Conservation (phyloP, 2,888 invertebrate genomes). For the Gibbula magus region DNA sequence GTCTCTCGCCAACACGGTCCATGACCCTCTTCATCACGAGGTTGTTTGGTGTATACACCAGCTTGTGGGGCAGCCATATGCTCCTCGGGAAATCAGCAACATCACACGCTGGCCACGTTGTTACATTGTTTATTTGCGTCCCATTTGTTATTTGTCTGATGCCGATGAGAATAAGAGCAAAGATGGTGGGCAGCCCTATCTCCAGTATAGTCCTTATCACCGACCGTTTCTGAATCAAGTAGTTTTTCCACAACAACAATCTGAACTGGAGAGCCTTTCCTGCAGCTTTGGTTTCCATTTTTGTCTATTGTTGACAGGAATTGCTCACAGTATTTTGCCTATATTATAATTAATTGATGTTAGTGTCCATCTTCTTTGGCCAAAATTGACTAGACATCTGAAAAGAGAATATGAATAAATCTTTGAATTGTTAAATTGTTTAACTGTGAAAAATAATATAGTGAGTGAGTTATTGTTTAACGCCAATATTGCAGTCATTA, state of each 20-base stretch:
- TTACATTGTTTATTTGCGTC: constrained; percentile 68
- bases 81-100: constrained; percentile 38
- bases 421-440: too few relatives aligned
- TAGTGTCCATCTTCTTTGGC: too few relatives aligned
- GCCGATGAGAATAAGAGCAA: constrained; percentile 80
- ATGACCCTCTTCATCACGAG: constrained; percentile 51
- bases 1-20: constrained; percentile 27
- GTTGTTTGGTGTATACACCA: constrained; percentile 58
- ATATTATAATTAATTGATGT: too few relatives aligned
- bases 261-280: constrained; percentile 76
- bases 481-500: too few relatives aligned
- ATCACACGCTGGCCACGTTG: constrained; percentile 59
- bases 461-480: too few relatives aligned
- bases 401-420: too few relatives aligned
- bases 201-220: constrained; percentile 83
- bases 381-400: too few relatives aligned
- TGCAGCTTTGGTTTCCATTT: not conserved
- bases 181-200: constrained; percentile 75
- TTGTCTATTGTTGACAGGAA: too few relatives aligned
- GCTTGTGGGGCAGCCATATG: constrained; percentile 24
- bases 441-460: too few relatives aligned
- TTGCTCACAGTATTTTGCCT: too few relatives aligned
- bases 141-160: constrained; percentile 83
- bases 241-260: constrained; percentile 89
- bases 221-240: constrained; percentile 85